These are phyloP conservation scores for Carassius gibelio DNA, from an alignment of 2,113 vertebrate species.

Conservation along the genomic window DNA sequence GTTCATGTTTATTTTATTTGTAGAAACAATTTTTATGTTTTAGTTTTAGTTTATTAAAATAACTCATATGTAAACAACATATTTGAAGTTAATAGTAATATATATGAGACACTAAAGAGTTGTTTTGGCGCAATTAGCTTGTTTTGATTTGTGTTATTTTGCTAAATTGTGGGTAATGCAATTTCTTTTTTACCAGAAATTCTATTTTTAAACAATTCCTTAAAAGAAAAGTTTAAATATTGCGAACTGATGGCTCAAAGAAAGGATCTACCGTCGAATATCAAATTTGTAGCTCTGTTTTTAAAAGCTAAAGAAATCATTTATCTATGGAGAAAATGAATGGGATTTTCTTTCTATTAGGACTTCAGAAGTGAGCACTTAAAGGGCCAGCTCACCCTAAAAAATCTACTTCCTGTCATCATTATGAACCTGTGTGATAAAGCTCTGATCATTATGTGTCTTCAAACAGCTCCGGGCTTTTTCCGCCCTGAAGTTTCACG, in stretches of 20 bases:
- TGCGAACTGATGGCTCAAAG: not conserved
- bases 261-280: not conserved
- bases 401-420: not conserved
- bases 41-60: too few species aligned
- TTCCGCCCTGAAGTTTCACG: slow-evolving; percentile 66
- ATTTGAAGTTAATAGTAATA: too few species aligned
- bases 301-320: not conserved
- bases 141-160: not conserved
- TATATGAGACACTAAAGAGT: too few species aligned
- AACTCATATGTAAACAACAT: too few species aligned
- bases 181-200: not conserved
- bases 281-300: not conserved
- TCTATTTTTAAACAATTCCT: not conserved
- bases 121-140: not conserved
- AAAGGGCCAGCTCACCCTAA: not conserved
- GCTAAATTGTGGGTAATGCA: not conserved
- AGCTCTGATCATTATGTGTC: not conserved
- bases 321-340: not conserved
- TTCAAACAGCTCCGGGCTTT: slow-evolving; percentile 68
- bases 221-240: not conserved
- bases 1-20: too few species aligned
- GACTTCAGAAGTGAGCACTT: not conserved
- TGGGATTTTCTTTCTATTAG: not conserved
- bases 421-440: not conserved
- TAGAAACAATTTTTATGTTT: too few species aligned